These are phyloP conservation scores for Calosoma granatense DNA, from an alignment of 1,140 invertebrate genomes.

Conservation along the genomic window DNA sequence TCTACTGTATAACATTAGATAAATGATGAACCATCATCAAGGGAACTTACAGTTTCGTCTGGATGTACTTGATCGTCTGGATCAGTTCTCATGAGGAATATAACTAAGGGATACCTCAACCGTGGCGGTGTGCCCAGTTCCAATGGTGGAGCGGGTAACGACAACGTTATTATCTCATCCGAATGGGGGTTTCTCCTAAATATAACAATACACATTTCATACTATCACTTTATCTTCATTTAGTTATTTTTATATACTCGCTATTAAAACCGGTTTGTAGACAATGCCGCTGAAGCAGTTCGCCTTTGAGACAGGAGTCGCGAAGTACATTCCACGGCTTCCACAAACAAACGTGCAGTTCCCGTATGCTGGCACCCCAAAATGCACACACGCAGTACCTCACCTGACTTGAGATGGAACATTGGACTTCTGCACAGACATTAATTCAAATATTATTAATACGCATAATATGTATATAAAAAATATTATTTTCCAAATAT, in stretches of 20 bases:
- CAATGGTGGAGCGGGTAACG: conserved; percentile 47
- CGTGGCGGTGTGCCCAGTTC: conserved; percentile 60
- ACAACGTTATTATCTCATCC: conserved; percentile 51
- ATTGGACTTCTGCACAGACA: conserved; percentile 52
- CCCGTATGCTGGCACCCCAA: conserved; percentile 65
- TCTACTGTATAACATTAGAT: not conserved
- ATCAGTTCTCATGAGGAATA: conserved; percentile 56
- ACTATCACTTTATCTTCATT: no score
- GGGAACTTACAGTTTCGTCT: conserved; percentile 55
- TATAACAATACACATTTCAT: not conserved
- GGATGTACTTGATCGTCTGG: conserved; percentile 50
- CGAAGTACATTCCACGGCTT: conserved; percentile 53
- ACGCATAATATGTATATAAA: not conserved
- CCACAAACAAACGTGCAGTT: conserved; percentile 63
- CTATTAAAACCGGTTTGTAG: conserved; percentile 33
- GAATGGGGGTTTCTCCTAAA: conserved; percentile 52
- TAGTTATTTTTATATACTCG: no score
- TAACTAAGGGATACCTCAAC: conserved; percentile 62
- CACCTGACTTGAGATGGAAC: conserved; percentile 60
- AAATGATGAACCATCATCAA: not conserved
- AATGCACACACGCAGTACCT: conserved; percentile 59
- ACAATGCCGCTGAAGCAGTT: conserved; percentile 44
- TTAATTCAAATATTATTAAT: no score
- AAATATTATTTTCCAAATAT: no score
- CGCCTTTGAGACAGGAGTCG: conserved; percentile 44